Base-by-base conservation (phyloP, 2,797 vertebrate species). In the Dicrostonyx torquatus region DNA sequence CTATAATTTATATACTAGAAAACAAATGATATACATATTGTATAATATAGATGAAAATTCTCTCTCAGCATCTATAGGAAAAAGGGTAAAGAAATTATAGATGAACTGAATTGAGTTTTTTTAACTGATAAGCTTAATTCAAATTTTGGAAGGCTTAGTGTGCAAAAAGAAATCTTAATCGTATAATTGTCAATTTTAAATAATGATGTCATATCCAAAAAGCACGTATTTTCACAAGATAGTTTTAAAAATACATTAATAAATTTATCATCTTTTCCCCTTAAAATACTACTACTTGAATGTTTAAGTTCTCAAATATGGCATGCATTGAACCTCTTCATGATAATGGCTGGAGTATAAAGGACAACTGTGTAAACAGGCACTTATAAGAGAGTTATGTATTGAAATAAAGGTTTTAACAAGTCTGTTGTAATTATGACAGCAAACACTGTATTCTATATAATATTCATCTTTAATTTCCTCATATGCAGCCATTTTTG, bases 401-500 rank as follows among this genome's bases (percentile, higher is more conserved):
- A 80, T 45, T 86, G 22, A 37, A 89, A 89, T 13, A 48, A 5
- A 20, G 8, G 11, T 82, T 0, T 37, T 22, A 62, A 15, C 60
- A 82, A 76, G 50, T 34, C 1, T 26, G 14, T 78, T 55, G 5
- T 34, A 82, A 87, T 64, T 83, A 87, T 20, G 34, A 34, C 9
- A 72, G 22, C n/a, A 77, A 92, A 77, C 87, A 14, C 34, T 15
- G 24, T 45, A 64, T 48, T 87, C 24, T 40, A 64, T 40, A 89
- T 89, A 85, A 8, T n/a, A 89, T 68, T 90, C 24, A 89, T 55
- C 72, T 94, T 92, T 80, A 62, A 70, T 45, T 82, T 70, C 15
- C 31, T 80, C 29, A 87, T 62, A 50, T 31, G 26, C 11, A 64
- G 13, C 24, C 18, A 87, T 90, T 48, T 87, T 40, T 64, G 18